A percentile compares a stretch with the other conserved stretches of the same genome.
Conservation (phyloP, 30 jellyfish, hydroid and myxozoan species). For the Haliclystus octoradiatus region DNA sequence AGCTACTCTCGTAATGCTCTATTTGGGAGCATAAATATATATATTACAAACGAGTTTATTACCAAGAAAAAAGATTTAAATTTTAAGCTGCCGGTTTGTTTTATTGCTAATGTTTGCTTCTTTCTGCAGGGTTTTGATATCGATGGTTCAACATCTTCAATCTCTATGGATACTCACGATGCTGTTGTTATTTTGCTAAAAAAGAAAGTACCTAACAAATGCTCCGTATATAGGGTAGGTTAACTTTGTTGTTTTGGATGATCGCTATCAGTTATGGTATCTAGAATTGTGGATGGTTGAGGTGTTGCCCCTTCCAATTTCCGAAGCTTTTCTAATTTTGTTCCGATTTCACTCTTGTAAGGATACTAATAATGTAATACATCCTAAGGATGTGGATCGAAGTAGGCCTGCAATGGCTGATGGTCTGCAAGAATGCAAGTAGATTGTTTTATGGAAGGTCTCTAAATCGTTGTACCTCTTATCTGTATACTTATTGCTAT, state of each 20-base stretch:
- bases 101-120: no score
- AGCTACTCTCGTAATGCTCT: no score
- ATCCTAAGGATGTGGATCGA: no score
- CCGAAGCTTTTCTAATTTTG: slow-evolving; percentile 31
- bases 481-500: not conserved
- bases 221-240: slow-evolving; percentile 36
- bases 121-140: slow-evolving; percentile 10
- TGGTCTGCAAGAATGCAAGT: no score
- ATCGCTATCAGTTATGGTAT: not conserved
- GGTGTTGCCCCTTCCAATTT: not conserved
- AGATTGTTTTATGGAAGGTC: not conserved
- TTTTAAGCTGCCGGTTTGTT: no score
- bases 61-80: no score
- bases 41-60: no score
- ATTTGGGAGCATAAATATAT: no score
- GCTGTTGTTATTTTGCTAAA: slow-evolving; percentile 67
- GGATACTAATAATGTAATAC: no score
- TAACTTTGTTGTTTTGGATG: not conserved
- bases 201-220: slow-evolving; percentile 34
- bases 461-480: not conserved
- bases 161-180: slow-evolving; percentile 43
- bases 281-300: not conserved
- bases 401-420: no score
- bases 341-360: no score
- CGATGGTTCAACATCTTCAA: slow-evolving; percentile 6